Conservation (phyloP, 2,113 vertebrate genomes). For the Tricholaema leucomelas region DNA sequence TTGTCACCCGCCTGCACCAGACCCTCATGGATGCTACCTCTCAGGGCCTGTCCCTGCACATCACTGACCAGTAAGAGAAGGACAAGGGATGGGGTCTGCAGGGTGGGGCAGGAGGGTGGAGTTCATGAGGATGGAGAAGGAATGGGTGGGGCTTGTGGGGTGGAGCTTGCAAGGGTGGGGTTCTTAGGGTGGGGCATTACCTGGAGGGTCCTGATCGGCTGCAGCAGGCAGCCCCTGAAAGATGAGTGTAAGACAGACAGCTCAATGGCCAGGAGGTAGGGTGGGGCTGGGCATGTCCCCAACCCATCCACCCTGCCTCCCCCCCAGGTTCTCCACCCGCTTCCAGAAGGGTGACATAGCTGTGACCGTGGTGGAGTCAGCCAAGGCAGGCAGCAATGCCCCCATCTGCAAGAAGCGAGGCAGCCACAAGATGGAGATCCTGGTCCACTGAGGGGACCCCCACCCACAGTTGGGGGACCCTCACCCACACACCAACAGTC, state of each 20-base stretch:
- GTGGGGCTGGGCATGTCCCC: rapidly evolving
- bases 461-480: rapidly evolving
- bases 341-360: slow-evolving; percentile 62
- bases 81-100: not conserved
- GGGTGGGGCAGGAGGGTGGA: not conserved
- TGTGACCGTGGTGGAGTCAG: slow-evolving; percentile 67
- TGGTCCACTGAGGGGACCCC: slow-evolving; percentile 48
- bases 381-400: not conserved
- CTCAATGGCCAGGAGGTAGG: not conserved
- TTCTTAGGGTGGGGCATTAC: not conserved
- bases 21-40: slow-evolving; percentile 33
- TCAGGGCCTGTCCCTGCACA: slow-evolving; percentile 60
- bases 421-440: slow-evolving; percentile 70
- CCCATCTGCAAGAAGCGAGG: slow-evolving; percentile 74
- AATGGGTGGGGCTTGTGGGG: not conserved
- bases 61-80: slow-evolving; percentile 67
- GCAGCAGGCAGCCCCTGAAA: not conserved
- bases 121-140: not conserved
- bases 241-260: not conserved
- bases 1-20: slow-evolving; percentile 72
- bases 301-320: not conserved
- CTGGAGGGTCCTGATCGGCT: not conserved
- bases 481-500: no score
- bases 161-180: no score
- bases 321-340: slow-evolving; percentile 70